Evolutionary conservation across 2,888 invertebrate genomes (phyloP).

Genomic region (Trissolcus brochymenae): DNA sequence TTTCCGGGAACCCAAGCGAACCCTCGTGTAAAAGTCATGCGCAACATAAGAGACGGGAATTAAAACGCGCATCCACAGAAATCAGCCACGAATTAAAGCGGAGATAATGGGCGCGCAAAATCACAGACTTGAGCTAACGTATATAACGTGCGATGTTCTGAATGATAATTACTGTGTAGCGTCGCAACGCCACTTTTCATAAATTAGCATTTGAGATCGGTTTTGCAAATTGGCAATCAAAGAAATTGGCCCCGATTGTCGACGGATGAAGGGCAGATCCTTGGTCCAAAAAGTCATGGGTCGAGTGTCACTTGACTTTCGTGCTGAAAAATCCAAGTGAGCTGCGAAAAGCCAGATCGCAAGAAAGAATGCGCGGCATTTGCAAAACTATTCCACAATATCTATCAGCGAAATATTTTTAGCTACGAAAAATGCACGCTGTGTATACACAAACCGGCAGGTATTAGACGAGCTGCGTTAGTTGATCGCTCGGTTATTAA

Average conservation of each 20-base stretch:
- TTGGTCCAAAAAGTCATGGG: conserved; percentile 17
- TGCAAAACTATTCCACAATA: conserved; percentile 29
- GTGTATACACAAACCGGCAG: conserved; percentile 62
- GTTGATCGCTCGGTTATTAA: conserved; percentile 67
- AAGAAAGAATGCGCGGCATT: conserved; percentile 33
- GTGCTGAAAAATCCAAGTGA: no score
- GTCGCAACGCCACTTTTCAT: conserved; percentile 25
- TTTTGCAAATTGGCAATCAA: neutral
- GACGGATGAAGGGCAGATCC: neutral
- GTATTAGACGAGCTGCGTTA: conserved; percentile 62
- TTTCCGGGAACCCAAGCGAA: conserved; percentile 41
- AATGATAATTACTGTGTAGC: conserved; percentile 25
- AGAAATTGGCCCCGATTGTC: no score
- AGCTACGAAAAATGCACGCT: conserved; percentile 55
- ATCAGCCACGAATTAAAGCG: conserved; percentile 27
- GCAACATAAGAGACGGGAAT: conserved; percentile 1
- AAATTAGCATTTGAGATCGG: conserved; percentile 26
- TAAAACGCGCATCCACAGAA: conserved; percentile 12
- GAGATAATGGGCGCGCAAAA: conserved; percentile 35
- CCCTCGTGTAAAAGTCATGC: conserved; percentile 15
- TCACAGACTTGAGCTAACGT: conserved; percentile 14
- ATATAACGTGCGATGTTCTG: conserved; percentile 34
- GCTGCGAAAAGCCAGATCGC: no score
- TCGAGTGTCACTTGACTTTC: conserved; percentile 13
- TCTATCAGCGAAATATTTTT: conserved; percentile 60